Evolutionary conservation across 2,797 vertebrate genomes (phyloP).

Genomic region (Poeciliopsis gracilis): DNA sequence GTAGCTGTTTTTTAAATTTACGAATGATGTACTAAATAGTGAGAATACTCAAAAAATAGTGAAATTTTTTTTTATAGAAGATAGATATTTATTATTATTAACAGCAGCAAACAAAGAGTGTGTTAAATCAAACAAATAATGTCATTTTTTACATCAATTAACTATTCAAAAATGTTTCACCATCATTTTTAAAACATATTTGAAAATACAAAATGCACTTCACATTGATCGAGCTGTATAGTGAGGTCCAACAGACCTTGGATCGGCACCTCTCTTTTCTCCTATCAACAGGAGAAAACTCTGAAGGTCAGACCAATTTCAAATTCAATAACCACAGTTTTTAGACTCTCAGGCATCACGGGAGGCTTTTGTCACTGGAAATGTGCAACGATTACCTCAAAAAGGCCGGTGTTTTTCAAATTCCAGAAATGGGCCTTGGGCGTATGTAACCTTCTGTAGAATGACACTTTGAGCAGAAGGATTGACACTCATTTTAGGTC

Average conservation of each 20-base stretch:
- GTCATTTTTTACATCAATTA: background rate
- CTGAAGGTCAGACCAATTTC: conserved; percentile 72
- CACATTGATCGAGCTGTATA: background rate
- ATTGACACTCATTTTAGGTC: background rate
- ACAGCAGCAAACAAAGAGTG: background rate
- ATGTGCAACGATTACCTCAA: conserved; percentile 53
- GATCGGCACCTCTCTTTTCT: background rate
- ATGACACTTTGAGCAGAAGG: background rate
- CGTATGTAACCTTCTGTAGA: conserved; percentile 11
- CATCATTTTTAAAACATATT: background rate
- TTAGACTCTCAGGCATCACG: conserved; percentile 27
- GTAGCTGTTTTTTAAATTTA: background rate
- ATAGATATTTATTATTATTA: background rate
- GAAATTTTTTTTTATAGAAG: background rate
- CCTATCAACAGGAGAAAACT: conserved; percentile 43
- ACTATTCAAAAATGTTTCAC: background rate
- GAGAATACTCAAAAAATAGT: background rate
- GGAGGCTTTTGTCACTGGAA: conserved; percentile 55
- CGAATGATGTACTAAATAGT: background rate
- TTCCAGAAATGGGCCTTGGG: background rate
- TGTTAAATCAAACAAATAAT: background rate
- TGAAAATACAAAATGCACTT: background rate
- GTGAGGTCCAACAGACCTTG: background rate
- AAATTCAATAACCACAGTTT: conserved; percentile 28
- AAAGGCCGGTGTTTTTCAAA: conserved; percentile 6